Base-by-base conservation (phyloP, 1,140 invertebrate genomes). In the Cyclargus thomasi region DNA sequence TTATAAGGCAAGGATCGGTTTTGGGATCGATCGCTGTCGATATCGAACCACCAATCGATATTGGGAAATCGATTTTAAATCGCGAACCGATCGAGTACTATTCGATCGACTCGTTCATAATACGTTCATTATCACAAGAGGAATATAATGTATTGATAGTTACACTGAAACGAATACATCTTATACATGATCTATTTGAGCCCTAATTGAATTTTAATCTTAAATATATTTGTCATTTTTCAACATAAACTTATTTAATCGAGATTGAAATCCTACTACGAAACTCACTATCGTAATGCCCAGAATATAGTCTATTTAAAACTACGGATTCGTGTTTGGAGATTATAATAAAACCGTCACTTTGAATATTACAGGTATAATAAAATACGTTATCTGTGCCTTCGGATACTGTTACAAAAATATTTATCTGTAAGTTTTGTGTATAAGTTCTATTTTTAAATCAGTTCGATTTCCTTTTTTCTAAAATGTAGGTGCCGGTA, bases 1-100 rank as follows among this genome's bases (percentile, higher is more conserved):
- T 90, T 86, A 20, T 77, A 82, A 88, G 86, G 86, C 86, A 88
- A 88, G 84, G 80, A 70, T 73, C 14, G 47, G 62, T 47, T 62
- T n/a, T 62, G 23, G 62, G 59, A 63, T 69, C 63, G 55, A 59
- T 64, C 18, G 1, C 14, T 23, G 55, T 55, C 64, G 39, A 17
- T 18, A 20, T 53, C 29, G 21, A 23, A 65, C 23, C 64, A 62
- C 39, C 67, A 62, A 47, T 66, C 64, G 59, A 53, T 59, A 59
- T 62, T 53, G 62, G 63, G 64, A 68, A 63, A 62, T 64, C 23
- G 14, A 62, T 65, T 59, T 62, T 35, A 10, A 29, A 59, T 39
- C 18, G 35, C 35, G 55, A 39, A 21, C 35, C 55, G 17, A 66
- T 59, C 55, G 22, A 66, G 55, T 16, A 35, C 36, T 29, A 53